phyloP scores from a whole-genome alignment of 2,797 vertebrate species.

The Sandelia bainsii region DNA sequence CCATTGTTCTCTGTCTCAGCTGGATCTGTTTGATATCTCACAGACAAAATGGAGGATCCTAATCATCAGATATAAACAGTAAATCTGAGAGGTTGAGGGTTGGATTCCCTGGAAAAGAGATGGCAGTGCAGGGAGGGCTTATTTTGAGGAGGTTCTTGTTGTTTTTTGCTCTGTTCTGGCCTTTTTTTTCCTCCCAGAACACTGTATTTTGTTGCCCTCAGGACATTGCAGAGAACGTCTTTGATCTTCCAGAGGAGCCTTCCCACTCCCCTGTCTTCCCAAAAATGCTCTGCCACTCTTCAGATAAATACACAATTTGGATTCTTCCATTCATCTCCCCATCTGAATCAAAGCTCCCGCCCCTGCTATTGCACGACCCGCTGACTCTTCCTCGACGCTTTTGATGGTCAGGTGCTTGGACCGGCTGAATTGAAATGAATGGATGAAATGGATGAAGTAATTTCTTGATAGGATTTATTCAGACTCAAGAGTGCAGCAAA shows the following conservation, averaged over 20 bases:
- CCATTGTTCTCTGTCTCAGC: conserved; percentile 68
- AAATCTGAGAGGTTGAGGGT: conserved; percentile 50
- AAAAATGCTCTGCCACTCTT: conserved; percentile 51
- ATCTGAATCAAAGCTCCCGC: conserved; percentile 13
- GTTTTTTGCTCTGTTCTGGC: conserved; percentile 45
- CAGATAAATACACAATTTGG: conserved; percentile 58
- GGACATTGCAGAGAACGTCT: conserved; percentile 77
- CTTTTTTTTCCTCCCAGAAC: conserved; percentile 50
- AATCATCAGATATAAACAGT: conserved; percentile 43
- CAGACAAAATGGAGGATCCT: conserved; percentile 65
- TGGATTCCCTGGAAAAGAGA: conserved; percentile 46
- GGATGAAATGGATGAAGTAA: conserved; percentile 56
- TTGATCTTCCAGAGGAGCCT: conserved; percentile 78
- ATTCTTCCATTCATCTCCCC: conserved; percentile 59
- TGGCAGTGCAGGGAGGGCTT: conserved; percentile 29
- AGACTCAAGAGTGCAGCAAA: conserved; percentile 33
- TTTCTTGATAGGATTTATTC: conserved; percentile 28
- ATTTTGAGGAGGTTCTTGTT: conserved; percentile 42
- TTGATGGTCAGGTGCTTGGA: conserved; percentile 52
- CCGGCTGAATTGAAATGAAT: conserved; percentile 40
- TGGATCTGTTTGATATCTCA: conserved; percentile 66
- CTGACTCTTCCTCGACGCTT: conserved; percentile 31
- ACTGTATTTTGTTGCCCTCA: conserved; percentile 69
- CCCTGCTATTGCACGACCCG: conserved; percentile 14
- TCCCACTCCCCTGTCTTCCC: conserved; percentile 68